phyloP scores from a whole-genome alignment of 92 coral and sea anemone species.

The Nematostella vectensis region DNA sequence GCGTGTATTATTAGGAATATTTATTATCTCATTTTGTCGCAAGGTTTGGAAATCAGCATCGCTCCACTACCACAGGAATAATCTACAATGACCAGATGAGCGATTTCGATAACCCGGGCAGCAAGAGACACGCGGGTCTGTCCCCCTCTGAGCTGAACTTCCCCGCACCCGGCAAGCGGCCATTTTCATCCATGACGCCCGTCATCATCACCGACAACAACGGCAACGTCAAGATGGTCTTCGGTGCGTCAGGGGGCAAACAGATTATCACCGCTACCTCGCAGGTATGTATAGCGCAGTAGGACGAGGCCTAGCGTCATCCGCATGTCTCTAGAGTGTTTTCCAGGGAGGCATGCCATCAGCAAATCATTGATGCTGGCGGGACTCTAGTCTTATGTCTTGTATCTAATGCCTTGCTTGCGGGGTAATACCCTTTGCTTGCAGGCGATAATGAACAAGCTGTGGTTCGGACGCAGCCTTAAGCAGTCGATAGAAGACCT shows the following conservation, averaged over 20 bases:
- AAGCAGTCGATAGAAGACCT: constrained; percentile 58
- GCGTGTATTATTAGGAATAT: too few species aligned
- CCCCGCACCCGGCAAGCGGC: constrained; percentile 64
- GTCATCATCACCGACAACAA: constrained; percentile 38
- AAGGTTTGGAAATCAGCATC: constrained; percentile 55
- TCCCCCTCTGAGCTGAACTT: constrained; percentile 43
- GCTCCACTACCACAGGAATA: constrained; percentile 57
- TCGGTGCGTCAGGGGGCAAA: constrained; percentile 79
- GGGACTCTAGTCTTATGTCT: too few species aligned
- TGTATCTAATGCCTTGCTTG: too few species aligned
- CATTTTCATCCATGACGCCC: constrained; percentile 57
- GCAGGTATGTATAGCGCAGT: constrained; percentile 38
- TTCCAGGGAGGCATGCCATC: too few species aligned
- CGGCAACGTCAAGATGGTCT: constrained; percentile 40
- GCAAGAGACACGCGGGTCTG: constrained; percentile 24
- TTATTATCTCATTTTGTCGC: background rate
- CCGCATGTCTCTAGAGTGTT: too few species aligned
- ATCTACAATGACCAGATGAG: constrained; percentile 62
- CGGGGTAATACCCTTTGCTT: background rate
- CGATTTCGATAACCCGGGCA: constrained; percentile 56
- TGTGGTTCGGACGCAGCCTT: constrained; percentile 67
- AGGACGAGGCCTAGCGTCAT: too few species aligned
- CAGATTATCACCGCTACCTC: constrained; percentile 50
- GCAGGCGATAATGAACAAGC: constrained; percentile 52
- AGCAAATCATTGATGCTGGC: too few species aligned